Percentiles rank a stretch among this genome's conserved stretches.
Conservation (phyloP, 2,113 vertebrate genomes). For the Megaleporinus macrocephalus region DNA sequence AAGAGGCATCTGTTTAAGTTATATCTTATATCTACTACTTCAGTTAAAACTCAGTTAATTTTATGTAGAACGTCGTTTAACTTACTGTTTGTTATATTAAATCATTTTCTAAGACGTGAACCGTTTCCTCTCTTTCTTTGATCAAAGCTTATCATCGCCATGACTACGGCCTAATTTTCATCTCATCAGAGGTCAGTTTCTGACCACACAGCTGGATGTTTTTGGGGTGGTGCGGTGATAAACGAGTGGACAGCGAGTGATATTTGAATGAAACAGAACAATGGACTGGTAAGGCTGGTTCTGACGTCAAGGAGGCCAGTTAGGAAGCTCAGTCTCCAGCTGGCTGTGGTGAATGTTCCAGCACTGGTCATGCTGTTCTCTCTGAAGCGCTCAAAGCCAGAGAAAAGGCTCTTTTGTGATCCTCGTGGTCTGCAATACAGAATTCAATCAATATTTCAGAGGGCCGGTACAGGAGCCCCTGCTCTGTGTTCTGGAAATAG, state of each 20-base stretch:
- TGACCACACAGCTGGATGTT: too few species aligned
- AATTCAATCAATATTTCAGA: constrained; percentile 70
- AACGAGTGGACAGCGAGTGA: not conserved
- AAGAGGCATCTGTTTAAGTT: not conserved
- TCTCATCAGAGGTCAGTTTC: too few species aligned
- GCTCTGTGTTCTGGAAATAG: constrained; percentile 8
- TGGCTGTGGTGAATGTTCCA: not conserved
- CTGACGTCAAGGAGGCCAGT: not conserved
- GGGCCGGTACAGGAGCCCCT: constrained; percentile 38
- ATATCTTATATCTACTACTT: not conserved
- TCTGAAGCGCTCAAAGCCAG: not conserved
- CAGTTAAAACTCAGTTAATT: not conserved
- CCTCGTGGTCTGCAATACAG: constrained; percentile 56
- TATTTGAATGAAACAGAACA: not conserved
- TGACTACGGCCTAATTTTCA: not conserved
- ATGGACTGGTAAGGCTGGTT: not conserved
- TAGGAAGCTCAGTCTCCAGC: not conserved
- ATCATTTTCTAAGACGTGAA: constrained; percentile 1
- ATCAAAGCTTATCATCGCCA: not conserved
- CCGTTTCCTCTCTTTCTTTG: not conserved
- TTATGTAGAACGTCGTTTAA: not conserved
- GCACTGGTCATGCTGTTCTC: constrained; percentile 23
- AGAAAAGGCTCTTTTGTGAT: constrained; percentile 54
- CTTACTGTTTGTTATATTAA: constrained; percentile 30
- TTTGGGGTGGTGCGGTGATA: too few species aligned